phyloP scores from a whole-genome alignment of 2,888 invertebrate genomes.

The Tyria jacobaeae region DNA sequence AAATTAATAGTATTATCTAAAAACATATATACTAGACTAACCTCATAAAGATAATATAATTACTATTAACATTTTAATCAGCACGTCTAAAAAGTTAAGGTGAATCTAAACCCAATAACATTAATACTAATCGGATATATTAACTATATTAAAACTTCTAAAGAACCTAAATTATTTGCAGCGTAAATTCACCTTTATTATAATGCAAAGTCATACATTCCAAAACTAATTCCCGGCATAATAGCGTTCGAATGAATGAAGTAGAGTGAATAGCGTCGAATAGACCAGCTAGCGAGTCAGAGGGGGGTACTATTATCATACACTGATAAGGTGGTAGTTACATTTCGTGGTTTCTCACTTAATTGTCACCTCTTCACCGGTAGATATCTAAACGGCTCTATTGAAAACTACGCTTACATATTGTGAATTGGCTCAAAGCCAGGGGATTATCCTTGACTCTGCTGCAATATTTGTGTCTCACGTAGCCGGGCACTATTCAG shows the following conservation, averaged over 20 bases:
- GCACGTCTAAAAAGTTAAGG: background rate
- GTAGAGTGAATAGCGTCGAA: conserved; percentile 34
- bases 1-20: no score
- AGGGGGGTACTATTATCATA: conserved; percentile 29
- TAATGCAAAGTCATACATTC: conserved; percentile 41
- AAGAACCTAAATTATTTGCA: conserved; percentile 27
- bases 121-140: background rate
- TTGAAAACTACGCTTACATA: conserved; percentile 70
- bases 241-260: conserved; percentile 38
- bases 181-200: conserved; percentile 23
- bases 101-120: background rate
- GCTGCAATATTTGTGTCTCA: conserved; percentile 82
- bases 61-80: no score
- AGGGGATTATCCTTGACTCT: conserved; percentile 75
- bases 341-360: conserved; percentile 44
- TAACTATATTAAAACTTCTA: background rate
- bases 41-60: no score
- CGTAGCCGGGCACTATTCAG: conserved; percentile 76
- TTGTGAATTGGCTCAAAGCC: conserved; percentile 81
- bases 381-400: conserved; percentile 55
- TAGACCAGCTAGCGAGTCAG: conserved; percentile 27
- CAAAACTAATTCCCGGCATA: conserved; percentile 45
- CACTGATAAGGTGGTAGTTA: conserved; percentile 33
- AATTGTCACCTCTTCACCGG: conserved; percentile 49
- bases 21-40: no score